phyloP scores from a whole-genome alignment of 2,797 vertebrate genomes.

The Acanthurus leucopareius region DNA sequence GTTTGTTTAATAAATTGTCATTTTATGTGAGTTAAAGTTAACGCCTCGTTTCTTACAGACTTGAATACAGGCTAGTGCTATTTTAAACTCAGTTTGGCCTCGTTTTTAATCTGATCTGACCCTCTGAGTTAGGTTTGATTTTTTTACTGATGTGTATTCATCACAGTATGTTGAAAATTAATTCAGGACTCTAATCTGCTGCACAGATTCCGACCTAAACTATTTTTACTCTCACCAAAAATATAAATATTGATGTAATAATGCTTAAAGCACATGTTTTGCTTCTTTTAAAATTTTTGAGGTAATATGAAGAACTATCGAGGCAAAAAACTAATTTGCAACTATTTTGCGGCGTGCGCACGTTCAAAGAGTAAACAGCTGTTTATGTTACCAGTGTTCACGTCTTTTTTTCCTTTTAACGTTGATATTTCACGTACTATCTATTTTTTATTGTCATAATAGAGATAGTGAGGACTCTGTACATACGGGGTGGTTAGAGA shows the following conservation, averaged over 20 bases:
- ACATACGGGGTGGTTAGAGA: slow-evolving; percentile 39
- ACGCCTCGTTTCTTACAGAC: slow-evolving; percentile 91
- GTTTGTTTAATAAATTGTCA: slow-evolving; percentile 99
- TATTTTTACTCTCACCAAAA: slow-evolving; percentile 7
- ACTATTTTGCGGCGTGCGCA: not conserved
- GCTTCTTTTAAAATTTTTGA: no score
- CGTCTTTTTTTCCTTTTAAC: not conserved
- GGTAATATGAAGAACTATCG: no score
- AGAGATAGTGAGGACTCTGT: not conserved
- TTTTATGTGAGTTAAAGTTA: slow-evolving; percentile 92
- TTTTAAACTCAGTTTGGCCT: slow-evolving; percentile 47
- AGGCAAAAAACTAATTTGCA: not conserved
- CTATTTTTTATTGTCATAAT: not conserved
- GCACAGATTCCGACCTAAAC: slow-evolving; percentile 5
- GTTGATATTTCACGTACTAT: not conserved
- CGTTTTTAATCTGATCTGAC: slow-evolving; percentile 19
- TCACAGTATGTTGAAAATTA: not conserved
- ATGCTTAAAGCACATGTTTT: no score
- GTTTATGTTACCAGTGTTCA: not conserved
- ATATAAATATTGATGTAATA: not conserved
- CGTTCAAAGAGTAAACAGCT: not conserved
- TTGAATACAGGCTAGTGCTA: slow-evolving; percentile 50
- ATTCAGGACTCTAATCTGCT: slow-evolving; percentile 14
- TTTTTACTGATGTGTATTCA: no score
- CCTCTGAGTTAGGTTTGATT: not conserved